Evolutionary conservation across 2,797 vertebrate species (phyloP).

Genomic region (Pipistrellus nathusii): DNA sequence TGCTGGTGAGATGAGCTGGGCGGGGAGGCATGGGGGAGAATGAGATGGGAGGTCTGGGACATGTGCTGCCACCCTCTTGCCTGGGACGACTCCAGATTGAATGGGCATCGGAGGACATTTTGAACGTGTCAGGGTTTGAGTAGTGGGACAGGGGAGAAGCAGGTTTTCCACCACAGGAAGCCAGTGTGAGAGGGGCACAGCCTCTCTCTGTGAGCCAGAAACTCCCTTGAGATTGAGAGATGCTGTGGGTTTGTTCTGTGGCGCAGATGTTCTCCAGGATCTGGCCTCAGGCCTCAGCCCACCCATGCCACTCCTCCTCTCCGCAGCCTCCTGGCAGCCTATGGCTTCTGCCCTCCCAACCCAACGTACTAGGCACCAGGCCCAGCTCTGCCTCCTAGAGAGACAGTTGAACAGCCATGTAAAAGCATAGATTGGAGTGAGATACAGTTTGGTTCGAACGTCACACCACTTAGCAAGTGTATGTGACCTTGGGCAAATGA

Average conservation of each 20-base stretch:
- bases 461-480: not conserved
- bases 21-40: conserved; percentile 16
- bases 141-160: not conserved
- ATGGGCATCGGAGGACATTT: not conserved
- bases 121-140: not conserved
- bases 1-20: conserved; percentile 73
- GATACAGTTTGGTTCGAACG: not conserved
- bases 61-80: not conserved
- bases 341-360: not conserved
- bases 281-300: not conserved
- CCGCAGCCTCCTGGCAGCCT: not conserved
- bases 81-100: not conserved
- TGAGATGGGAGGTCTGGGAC: conserved; percentile 59
- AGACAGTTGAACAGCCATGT: not conserved
- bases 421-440: not conserved
- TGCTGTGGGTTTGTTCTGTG: not conserved
- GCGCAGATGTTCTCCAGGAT: not conserved
- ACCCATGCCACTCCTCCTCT: not conserved
- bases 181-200: not conserved
- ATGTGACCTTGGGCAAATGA: not conserved
- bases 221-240: not conserved
- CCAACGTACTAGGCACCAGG: not conserved
- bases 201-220: not conserved
- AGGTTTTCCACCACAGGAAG: not conserved
- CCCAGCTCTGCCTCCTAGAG: not conserved